Base-by-base conservation (phyloP, 2,888 invertebrate genomes). In the Odontocerum albicorne region DNA sequence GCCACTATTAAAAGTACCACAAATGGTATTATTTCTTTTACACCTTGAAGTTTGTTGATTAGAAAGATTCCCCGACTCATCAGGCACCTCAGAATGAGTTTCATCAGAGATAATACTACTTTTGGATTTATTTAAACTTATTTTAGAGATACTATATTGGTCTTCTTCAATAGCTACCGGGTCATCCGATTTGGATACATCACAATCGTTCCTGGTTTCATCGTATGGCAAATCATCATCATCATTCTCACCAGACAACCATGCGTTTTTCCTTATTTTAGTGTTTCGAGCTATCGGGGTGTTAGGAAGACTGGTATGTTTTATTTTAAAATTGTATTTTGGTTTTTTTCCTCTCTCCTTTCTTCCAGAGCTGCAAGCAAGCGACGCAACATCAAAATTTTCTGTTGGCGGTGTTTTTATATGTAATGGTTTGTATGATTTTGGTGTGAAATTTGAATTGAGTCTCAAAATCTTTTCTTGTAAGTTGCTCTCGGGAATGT, bases 251-350 rank as follows among this genome's bases (percentile, higher is more conserved):
- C 77, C 79, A 1, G 79, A 76, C 1, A 80, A 66, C 80, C 80
- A 81, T 6, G 80, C 80, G 52, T 78, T 78, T 59, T 74, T 77
- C 60, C 79, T 72, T 60, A 81, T 65, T 62, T 79, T 80, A 57
- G 78, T 80, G 62, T 76, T 79, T 4, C 79, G 68, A 3, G 81
- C 81, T 51, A 81, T 81, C 1, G 80, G 79, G 4, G 79, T 80
- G 0, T 69, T 68, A 1, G 80, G 81, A 57, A 80, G 68, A 63
- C 74, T 75, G 39, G 73, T 77, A 57, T 78, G 75, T 62, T 71
- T 72, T 57, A 78, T 73, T 67, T 75, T 73, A 57, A 79, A 78
- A 62, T 71, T 74, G 59, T 77, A 77, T n/a, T 74, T 72, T 0
- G 76, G 70, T 13, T 67, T 64, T 27, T 22, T 49, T 17, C 66